Evolutionary conservation across 2,888 invertebrate species (phyloP).

Genomic region (Tipula helvola): DNA sequence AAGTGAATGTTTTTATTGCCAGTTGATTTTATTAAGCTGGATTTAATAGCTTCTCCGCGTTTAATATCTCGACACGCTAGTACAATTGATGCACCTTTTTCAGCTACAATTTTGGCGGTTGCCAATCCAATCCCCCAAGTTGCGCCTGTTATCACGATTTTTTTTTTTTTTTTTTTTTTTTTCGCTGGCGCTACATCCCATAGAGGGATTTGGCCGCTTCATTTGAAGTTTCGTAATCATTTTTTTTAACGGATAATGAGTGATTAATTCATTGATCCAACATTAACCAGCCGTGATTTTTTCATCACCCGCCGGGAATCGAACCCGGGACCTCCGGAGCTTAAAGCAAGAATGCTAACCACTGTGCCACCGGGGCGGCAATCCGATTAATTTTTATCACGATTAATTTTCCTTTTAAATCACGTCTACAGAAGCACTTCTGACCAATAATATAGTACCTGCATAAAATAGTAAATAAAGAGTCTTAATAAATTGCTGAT

Average conservation of each 20-base stretch:
- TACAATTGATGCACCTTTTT: slow-evolving; percentile 39
- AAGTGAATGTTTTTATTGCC: slow-evolving; percentile 24
- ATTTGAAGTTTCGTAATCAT: too few relatives aligned
- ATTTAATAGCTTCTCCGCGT: slow-evolving; percentile 35
- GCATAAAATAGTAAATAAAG: background rate
- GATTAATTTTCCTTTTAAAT: slow-evolving; percentile 29
- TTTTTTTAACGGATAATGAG: too few relatives aligned
- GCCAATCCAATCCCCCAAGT: slow-evolving; percentile 47
- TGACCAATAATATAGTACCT: slow-evolving; percentile 10
- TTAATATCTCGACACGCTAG: slow-evolving; percentile 41
- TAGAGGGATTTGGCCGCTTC: too few relatives aligned
- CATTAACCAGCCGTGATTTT: too few relatives aligned
- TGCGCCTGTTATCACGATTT: slow-evolving; percentile 47
- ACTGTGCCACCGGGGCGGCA: too few relatives aligned
- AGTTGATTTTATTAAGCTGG: slow-evolving; percentile 28
- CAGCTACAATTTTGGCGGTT: slow-evolving; percentile 39
- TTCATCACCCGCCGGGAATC: too few relatives aligned
- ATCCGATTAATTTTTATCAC: too few relatives aligned
- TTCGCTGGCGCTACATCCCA: too few relatives aligned
- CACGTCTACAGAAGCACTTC: background rate
- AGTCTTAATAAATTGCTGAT: background rate
- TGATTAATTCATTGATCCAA: too few relatives aligned
- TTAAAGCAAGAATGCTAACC: too few relatives aligned
- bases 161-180: too few relatives aligned
- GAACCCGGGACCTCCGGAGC: too few relatives aligned